phyloP scores from a whole-genome alignment of 2,888 invertebrate species.

The Acanthosepion pharaonis region DNA sequence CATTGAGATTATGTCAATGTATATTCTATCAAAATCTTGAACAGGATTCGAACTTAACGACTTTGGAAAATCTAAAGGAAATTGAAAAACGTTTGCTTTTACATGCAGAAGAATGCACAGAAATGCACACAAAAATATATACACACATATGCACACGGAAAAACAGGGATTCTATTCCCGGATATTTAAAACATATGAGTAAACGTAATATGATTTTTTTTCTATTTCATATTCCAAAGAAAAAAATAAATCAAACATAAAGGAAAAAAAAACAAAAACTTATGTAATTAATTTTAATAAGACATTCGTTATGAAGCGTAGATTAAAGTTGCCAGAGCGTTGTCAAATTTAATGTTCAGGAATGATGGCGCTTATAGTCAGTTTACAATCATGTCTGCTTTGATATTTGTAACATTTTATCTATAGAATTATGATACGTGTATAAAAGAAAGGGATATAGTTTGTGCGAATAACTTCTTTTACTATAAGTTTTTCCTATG shows the following conservation, averaged over 20 bases:
- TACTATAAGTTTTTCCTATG: no score
- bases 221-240: background rate
- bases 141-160: background rate
- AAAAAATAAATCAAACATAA: accelerated
- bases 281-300: slow-evolving; percentile 18
- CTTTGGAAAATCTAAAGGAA: slow-evolving; percentile 1
- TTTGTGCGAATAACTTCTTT: no score
- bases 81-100: background rate
- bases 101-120: background rate
- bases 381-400: background rate
- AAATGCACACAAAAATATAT: background rate
- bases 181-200: slow-evolving; percentile 20
- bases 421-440: background rate
- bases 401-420: background rate
- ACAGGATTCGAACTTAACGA: slow-evolving; percentile 1
- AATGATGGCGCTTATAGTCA: background rate
- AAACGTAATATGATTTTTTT: background rate
- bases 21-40: slow-evolving; percentile 18
- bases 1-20: background rate
- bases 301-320: background rate
- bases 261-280: background rate
- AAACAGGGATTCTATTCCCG: background rate
- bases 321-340: background rate
- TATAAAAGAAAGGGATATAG: background rate
- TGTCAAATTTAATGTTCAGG: background rate